Evolutionary conservation across 2,113 vertebrate genomes (phyloP), one percentile per base, ranked within the genome.

Genomic region (Lipophrys pholis): DNA sequence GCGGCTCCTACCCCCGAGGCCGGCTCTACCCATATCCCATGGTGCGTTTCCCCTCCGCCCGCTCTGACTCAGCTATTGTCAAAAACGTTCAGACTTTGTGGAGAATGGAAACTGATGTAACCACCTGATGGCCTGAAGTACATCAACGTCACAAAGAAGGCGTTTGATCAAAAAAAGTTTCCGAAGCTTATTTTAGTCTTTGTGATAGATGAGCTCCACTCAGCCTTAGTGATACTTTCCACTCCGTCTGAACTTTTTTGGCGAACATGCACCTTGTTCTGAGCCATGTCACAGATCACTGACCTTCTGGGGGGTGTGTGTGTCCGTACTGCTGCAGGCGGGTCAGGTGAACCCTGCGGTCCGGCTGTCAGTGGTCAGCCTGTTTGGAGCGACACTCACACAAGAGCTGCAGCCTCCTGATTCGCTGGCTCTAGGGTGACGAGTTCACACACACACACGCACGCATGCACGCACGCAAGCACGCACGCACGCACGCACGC

Each of bases 331-430:
- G 52, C 21, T 12, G 83, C 93, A 99, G 98, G 98, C 96, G 71
- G 97, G 98, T 73, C 96, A 99, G 86, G 89, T 84, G 45, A 99
- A 99, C 90, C 97, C 98, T 48, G 87, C 90, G 35, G 86, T 96
- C 80, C 97, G 94, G 86, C 83, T 99, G 57, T 97, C 94, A 58
- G 97, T 99, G 76, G 97, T 97, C 74, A 98, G 96, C 89, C 91
- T 99, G 21, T 97, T 97, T 15, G 97, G 97, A 83, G 95, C 94
- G 54, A 95, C 97, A 35, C 97, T 99, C 85, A 98, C 96, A 38
- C 93, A 95, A 87, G 97, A 99, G 84, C 93, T 99, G 79, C 95
- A 95, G 91, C 95, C 96, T 40, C 97, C 97, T 0, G 95, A 98
- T 78, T 95, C 89, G 64, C 93, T 89, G 35, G 40, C 52, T 14